Percentiles rank a stretch among this genome's conserved stretches.
Evolutionary conservation across 2,113 vertebrate species (phyloP).

Genomic region (Chauna torquata): DNA sequence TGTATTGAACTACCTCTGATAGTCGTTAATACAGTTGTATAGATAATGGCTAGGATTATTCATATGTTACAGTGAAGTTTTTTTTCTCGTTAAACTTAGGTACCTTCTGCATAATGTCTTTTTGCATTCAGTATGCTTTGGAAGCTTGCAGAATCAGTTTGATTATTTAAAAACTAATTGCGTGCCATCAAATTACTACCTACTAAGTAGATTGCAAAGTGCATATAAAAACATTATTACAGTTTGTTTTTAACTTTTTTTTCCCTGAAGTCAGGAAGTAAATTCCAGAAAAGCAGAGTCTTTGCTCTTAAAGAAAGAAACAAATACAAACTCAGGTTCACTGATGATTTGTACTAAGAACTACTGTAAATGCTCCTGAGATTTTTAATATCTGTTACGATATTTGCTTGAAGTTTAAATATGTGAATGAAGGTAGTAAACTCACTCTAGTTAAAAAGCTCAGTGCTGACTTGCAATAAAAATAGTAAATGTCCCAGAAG

Average conservation of each 20-base stretch:
- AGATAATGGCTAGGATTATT: neutral
- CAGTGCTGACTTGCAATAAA: neutral
- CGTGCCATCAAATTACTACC: neutral
- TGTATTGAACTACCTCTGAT: neutral
- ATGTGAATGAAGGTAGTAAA: neutral
- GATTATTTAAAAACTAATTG: neutral
- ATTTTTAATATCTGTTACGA: neutral
- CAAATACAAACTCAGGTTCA: neutral
- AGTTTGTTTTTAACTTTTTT: neutral
- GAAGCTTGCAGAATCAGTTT: neutral
- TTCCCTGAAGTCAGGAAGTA: neutral
- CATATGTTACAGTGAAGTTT: neutral
- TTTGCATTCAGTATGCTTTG: neutral
- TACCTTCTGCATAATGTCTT: neutral
- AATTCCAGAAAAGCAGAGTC: neutral
- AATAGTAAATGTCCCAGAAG: constrained; percentile 1
- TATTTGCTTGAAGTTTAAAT: neutral
- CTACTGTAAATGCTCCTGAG: neutral
- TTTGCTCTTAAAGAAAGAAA: neutral
- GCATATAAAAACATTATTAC: neutral
- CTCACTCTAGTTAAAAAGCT: neutral
- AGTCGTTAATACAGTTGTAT: neutral
- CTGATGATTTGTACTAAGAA: neutral
- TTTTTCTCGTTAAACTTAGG: neutral
- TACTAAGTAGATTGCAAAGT: neutral